These are phyloP conservation scores for Aricia agestis DNA, from an alignment of 1,140 invertebrate species.

Conservation along the genomic window DNA sequence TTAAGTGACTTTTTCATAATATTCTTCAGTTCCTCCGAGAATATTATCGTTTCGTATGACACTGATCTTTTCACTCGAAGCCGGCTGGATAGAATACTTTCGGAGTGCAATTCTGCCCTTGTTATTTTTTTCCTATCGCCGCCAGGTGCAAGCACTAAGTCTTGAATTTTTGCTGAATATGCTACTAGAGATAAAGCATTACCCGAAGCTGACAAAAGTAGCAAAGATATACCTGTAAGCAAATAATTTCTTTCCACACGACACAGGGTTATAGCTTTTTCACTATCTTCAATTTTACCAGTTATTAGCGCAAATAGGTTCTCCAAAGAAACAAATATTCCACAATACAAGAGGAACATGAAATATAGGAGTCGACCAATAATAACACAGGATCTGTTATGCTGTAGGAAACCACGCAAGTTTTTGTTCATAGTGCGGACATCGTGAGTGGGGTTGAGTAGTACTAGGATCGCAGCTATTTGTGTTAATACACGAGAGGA, in stretches of 20 bases:
- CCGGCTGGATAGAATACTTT: slow-evolving; percentile 47
- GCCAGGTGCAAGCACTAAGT: slow-evolving; percentile 27
- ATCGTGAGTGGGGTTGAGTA: slow-evolving; percentile 57
- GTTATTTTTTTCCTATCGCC: slow-evolving; percentile 19
- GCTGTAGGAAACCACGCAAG: slow-evolving; percentile 35
- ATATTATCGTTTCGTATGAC: slow-evolving; percentile 54
- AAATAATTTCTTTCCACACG: slow-evolving; percentile 56
- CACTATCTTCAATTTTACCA: slow-evolving; percentile 33
- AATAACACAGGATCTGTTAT: slow-evolving; percentile 36
- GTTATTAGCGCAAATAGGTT: slow-evolving; percentile 42
- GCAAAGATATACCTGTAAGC: slow-evolving; percentile 55
- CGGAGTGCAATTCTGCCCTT: slow-evolving; percentile 28
- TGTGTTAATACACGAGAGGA: slow-evolving; percentile 45
- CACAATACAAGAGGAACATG: slow-evolving; percentile 42
- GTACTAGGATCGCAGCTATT: slow-evolving; percentile 47
- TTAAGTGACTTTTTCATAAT: slow-evolving; percentile 15
- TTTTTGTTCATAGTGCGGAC: slow-evolving; percentile 39
- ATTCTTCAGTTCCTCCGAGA: slow-evolving; percentile 49
- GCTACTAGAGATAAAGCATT: slow-evolving; percentile 46
- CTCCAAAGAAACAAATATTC: slow-evolving; percentile 50
- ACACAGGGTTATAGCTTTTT: slow-evolving; percentile 44
- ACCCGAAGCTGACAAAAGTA: slow-evolving; percentile 48
- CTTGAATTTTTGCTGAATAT: slow-evolving; percentile 43
- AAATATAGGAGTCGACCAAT: slow-evolving; percentile 41
- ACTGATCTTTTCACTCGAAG: slow-evolving; percentile 54